Evolutionary conservation across 2,113 vertebrate species (phyloP).

Genomic region (Lagopus muta): DNA sequence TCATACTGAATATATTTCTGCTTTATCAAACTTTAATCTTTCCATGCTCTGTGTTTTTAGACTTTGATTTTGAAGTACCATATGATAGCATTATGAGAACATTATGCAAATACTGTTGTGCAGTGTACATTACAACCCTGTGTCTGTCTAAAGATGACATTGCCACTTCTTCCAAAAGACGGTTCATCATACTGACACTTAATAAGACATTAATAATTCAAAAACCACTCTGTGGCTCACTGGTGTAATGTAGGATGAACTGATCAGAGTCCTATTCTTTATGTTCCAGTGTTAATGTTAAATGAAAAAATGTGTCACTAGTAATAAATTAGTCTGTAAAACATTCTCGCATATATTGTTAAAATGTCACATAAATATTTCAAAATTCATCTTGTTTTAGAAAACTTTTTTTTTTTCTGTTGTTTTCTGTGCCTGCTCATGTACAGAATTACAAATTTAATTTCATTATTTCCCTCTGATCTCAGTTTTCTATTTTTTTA

Average conservation of each 20-base stretch:
- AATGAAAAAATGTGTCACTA: neutral
- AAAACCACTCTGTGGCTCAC: neutral
- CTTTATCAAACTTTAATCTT: neutral
- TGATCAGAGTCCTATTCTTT: neutral
- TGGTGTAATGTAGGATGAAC: accelerated
- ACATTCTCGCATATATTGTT: neutral
- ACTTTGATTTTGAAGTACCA: neutral
- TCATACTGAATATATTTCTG: neutral
- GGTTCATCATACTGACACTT: neutral
- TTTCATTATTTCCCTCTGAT: neutral
- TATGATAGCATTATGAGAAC: neutral
- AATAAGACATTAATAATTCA: conserved; percentile 7
- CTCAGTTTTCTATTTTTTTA: neutral
- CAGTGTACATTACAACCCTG: neutral
- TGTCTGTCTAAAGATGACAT: neutral
- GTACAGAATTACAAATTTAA: neutral
- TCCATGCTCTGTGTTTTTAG: neutral
- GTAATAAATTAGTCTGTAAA: neutral
- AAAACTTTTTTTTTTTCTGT: neutral
- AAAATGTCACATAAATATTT: neutral
- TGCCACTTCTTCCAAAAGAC: neutral
- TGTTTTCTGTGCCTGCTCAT: neutral
- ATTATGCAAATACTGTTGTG: neutral
- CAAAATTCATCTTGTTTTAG: neutral
- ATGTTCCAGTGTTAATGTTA: neutral